Evolutionary conservation across 1,140 invertebrate species (phyloP), one percentile per base, ranked within the genome.

Genomic region (Sinonovacula constricta): DNA sequence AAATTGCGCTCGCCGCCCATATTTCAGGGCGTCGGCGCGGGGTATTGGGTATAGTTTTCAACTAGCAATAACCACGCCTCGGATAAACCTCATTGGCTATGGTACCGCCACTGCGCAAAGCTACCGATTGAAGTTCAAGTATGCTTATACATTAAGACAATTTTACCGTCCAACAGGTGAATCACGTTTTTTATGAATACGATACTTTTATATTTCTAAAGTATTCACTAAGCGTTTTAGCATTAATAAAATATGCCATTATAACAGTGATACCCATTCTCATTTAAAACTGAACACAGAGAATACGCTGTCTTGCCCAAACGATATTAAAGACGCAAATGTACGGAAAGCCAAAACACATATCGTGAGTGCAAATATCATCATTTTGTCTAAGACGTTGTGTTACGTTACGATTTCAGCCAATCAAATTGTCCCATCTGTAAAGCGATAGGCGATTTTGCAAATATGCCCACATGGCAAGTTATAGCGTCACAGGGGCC

Each of bases 21-120:
- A 63, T 78, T 78, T 78, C 75, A 78, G 75, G 75, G 75, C 75
- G 75, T 70, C 75, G 67, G 75, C 75, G 66, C 75, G 66, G 75
- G 75, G 75, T 78, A 78, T 78, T 78, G 75, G 75, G 75, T 78
- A 70, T 78, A 78, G 75, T 78, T 78, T 92, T 92, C 91, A 92
- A 92, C 90, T 92, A 92, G 91, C 91, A 92, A 92, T 92, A 92
- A 92, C 91, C 91, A 90, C 91, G 90, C 89, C 91, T 92, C 91
- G 90, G 91, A 89, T 88, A 86, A 91, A 91, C 91, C 90, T 92
- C 91, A 92, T 91, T 88, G 90, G 89, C 90, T 92, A 92, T 89
- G 91, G 90, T 91, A 92, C 90, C 89, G 91, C 91, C 91, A 90
- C 91, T 92, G 91, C 91, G 91, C 91, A 92, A 91, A 92, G 90